phyloP scores from a whole-genome alignment of 2,888 invertebrate species.

The Lepidochrysops patricia region DNA sequence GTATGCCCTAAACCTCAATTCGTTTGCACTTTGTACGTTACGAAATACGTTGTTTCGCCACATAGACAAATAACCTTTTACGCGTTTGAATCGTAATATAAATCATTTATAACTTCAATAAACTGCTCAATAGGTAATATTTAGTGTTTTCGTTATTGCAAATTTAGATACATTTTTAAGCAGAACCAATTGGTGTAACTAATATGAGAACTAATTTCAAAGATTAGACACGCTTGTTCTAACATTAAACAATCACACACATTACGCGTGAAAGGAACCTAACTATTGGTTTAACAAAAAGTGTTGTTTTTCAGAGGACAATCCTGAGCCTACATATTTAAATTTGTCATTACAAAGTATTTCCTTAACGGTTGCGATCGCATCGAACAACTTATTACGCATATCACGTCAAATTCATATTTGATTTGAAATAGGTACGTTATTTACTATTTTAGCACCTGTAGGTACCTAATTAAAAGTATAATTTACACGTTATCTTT shows the following conservation, averaged over 20 bases:
- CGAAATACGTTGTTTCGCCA: not conserved
- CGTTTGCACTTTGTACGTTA: conserved; percentile 3
- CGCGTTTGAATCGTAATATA: not conserved
- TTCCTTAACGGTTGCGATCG: too few species aligned
- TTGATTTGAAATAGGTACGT: too few species aligned
- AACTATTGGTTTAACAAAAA: not conserved
- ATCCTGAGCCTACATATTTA: too few species aligned
- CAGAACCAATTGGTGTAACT: not conserved
- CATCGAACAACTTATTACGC: too few species aligned
- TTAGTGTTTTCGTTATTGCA: not conserved
- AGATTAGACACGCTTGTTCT: not conserved
- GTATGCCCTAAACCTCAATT: not conserved
- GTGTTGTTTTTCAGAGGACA: not conserved
- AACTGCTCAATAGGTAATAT: not conserved
- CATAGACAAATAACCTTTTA: not conserved
- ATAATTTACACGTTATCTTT: not conserved
- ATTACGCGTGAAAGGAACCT: not conserved
- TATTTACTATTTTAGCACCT: too few species aligned
- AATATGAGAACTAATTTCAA: not conserved
- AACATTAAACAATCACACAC: not conserved
- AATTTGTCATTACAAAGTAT: too few species aligned
- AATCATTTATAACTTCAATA: not conserved
- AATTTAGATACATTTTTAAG: not conserved
- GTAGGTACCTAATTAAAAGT: too few species aligned
- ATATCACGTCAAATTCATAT: too few species aligned